These are phyloP conservation scores for Melanotaenia pygmaea DNA, from an alignment of 2,797 vertebrate species.

Conservation along the genomic window DNA sequence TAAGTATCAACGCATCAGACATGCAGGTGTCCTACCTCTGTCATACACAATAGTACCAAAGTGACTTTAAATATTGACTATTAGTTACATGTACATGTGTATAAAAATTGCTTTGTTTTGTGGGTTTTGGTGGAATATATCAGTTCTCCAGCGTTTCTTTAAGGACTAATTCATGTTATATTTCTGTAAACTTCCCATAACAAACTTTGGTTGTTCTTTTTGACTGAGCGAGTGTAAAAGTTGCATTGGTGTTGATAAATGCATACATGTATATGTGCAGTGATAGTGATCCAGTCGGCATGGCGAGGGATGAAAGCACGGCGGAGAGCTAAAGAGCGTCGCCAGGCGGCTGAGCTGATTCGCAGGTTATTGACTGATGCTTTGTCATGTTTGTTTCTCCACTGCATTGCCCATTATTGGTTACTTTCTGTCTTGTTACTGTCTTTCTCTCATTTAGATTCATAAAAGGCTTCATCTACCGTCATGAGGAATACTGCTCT, in stretches of 20 bases:
- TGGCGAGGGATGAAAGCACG: slow-evolving; percentile 95
- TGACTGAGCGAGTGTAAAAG: slow-evolving; percentile 11
- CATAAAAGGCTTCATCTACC: slow-evolving; percentile 95
- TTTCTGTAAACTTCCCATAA: slow-evolving; percentile 7
- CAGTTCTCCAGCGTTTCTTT: background rate
- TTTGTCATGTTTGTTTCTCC: slow-evolving; percentile 9
- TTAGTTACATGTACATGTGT: background rate
- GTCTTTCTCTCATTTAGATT: slow-evolving; percentile 78
- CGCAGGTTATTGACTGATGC: slow-evolving; percentile 81
- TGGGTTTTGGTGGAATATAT: background rate
- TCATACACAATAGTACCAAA: background rate
- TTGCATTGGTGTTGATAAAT: slow-evolving; percentile 24
- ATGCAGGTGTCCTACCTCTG: slow-evolving; percentile 77
- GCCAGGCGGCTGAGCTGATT: slow-evolving; percentile 89
- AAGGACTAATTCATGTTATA: background rate
- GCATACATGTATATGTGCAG: slow-evolving; percentile 73
- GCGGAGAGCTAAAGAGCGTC: slow-evolving; percentile 88
- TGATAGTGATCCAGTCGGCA: slow-evolving; percentile 93
- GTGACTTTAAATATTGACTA: background rate
- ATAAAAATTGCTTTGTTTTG: slow-evolving; percentile 13
- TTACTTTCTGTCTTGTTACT: background rate
- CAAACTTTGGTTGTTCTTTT: slow-evolving; percentile 30
- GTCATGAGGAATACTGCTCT: slow-evolving; percentile 88
- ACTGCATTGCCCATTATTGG: background rate
- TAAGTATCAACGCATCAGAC: slow-evolving; percentile 91